These are phyloP conservation scores for Chaetodon trifasciatus DNA, from an alignment of 2,797 vertebrate genomes.

Conservation along the genomic window DNA sequence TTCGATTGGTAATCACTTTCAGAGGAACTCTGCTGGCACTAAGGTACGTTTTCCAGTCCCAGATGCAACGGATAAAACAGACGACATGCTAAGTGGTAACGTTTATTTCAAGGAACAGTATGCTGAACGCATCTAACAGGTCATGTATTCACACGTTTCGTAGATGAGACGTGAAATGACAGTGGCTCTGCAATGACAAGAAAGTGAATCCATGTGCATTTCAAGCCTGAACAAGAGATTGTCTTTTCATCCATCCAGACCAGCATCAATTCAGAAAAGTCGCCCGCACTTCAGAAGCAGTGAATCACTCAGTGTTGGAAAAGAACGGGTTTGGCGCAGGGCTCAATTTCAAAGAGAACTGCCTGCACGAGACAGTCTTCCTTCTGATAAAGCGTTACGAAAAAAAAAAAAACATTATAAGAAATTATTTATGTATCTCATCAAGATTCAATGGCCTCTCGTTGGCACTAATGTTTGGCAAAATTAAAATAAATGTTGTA, in stretches of 20 bases:
- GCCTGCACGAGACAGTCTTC: background rate
- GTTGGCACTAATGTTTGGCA: constrained; percentile 56
- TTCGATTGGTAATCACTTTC: no score
- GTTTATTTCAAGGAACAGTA: constrained; percentile 58
- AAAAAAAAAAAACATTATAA: constrained; percentile 16
- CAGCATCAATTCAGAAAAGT: background rate
- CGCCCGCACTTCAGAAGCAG: background rate
- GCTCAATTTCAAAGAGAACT: background rate
- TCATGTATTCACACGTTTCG: constrained; percentile 1
- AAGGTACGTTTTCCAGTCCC: background rate
- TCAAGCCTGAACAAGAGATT: constrained; percentile 9
- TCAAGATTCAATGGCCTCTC: constrained; percentile 7
- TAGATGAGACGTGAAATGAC: constrained; percentile 11
- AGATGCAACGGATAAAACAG: background rate
- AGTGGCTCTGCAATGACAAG: background rate
- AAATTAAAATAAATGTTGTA: constrained; percentile 25
- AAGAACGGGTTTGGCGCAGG: background rate
- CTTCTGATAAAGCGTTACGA: constrained; percentile 3
- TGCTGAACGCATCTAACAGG: constrained; percentile 5
- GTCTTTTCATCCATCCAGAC: background rate
- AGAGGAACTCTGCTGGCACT: background rate
- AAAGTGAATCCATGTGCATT: constrained; percentile 17
- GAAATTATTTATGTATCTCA: constrained; percentile 16
- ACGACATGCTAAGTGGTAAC: constrained; percentile 12
- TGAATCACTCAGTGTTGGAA: background rate